Evolutionary conservation across 2,888 invertebrate species (phyloP), one percentile per base, ranked within the genome.

Genomic region (Ariolimax columbianus): DNA sequence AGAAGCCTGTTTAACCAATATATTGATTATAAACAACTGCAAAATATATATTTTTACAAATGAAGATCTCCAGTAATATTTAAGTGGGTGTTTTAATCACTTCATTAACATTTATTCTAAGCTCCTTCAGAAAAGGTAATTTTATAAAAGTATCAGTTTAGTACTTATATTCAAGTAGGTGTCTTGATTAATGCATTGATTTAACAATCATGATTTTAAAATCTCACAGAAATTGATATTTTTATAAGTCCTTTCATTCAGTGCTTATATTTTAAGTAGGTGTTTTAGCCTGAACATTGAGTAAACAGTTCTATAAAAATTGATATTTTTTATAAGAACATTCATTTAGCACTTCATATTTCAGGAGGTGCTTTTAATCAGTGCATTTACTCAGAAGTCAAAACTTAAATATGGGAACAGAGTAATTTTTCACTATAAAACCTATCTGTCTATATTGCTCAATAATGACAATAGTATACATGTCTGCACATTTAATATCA

Each of bases 401-500:
- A 3, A 72, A 26, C 30, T 4, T 40, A 36, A 33, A 36, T 23
- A 68, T 19, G 38, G 36, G 14, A 68, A 36, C 11, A 14, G 17
- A 66, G 11, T 55, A 19, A 23, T 55, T 55, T 66, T 66, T 66
- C 66, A 14, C 33, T 26, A 72, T 72, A 72, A 40, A 70, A 72
- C 26, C 30, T 72, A 23, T n/a, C 43, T n/a, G 73, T 43, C 73
- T 14, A 43, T n/a, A 43, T 73, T 43, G 73, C 73, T 73, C 73
- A 73, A 73, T 43, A 30, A 43, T 43, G n/a, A 47, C 26, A n/a
- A 43, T 43, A n/a, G 43, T 43, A n/a, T 47, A 30, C 43, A 23
- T 36, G 36, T 73, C 14, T 47, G 47, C 43, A 11, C 9, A 73
- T 73, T 73, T 73, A 26, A 43, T 23, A 70, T 4, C 68, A 14